Conservation (phyloP, 2,888 invertebrate species). For the Lathronympha strigana region DNA sequence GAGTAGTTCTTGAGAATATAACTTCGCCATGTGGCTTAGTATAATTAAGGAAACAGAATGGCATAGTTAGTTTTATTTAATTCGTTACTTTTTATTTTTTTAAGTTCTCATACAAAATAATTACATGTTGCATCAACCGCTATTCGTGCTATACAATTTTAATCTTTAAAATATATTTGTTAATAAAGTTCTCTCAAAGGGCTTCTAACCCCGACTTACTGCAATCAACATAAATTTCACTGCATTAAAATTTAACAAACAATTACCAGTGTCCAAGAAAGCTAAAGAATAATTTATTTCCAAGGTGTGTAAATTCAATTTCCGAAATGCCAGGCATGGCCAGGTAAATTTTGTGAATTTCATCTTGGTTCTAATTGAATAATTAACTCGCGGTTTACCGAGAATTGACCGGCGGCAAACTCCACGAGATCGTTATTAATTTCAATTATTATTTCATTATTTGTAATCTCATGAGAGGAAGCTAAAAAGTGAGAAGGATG, state of each 20-base stretch:
- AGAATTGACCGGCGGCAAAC: constrained; percentile 9
- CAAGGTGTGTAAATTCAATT: constrained; percentile 18
- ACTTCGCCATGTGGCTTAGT: too few relatives aligned
- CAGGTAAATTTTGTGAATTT: constrained; percentile 8
- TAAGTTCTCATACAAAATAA: too few relatives aligned
- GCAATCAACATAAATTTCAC: constrained; percentile 17
- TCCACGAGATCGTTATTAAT: background rate
- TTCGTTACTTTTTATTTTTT: too few relatives aligned
- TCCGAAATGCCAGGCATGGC: constrained; percentile 3
- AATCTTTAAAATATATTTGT: too few relatives aligned
- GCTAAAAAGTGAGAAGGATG: too few relatives aligned
- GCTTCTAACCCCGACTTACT: background rate
- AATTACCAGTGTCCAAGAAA: constrained; percentile 19
- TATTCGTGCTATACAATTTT: too few relatives aligned
- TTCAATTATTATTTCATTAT: constrained; percentile 5
- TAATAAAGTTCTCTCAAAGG: too few relatives aligned
- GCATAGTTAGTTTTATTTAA: too few relatives aligned
- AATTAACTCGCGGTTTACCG: constrained; percentile 14
- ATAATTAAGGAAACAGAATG: too few relatives aligned
- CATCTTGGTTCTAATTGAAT: constrained; percentile 19
- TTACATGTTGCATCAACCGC: too few relatives aligned
- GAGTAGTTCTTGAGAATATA: too few relatives aligned
- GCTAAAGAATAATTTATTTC: constrained; percentile 28
- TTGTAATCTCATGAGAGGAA: too few relatives aligned
- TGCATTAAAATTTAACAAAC: constrained; percentile 22